A percentile compares a stretch with the other conserved stretches of the same genome.
These are phyloP conservation scores for Scaptomyza cyrtandrae DNA, from an alignment of 2,888 invertebrate species.

Conservation along the genomic window DNA sequence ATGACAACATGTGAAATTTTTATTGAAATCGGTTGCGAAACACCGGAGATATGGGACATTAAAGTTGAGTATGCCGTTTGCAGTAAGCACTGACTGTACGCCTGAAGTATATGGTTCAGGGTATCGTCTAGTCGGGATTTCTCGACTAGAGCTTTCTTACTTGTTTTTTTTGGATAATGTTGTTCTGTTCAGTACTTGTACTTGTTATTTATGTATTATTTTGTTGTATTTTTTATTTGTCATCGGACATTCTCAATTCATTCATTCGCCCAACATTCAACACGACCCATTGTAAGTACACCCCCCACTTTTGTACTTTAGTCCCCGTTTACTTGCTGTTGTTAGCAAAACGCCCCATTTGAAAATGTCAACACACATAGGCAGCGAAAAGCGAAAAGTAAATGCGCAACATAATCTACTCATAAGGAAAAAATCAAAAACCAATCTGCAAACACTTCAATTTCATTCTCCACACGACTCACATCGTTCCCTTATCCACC, in stretches of 20 bases:
- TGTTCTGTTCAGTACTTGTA: background rate
- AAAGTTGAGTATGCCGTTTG: too few relatives aligned
- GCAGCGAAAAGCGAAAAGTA: constrained; percentile 32
- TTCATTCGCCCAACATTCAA: constrained; percentile 10
- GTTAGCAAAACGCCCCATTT: constrained; percentile 26
- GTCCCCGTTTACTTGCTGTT: background rate
- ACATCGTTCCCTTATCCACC: constrained; percentile 1
- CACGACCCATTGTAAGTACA: background rate
- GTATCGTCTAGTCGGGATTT: too few relatives aligned
- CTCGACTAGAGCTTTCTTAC: too few relatives aligned
- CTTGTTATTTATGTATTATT: constrained; percentile 29
- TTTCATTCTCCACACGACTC: constrained; percentile 48
- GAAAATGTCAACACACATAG: constrained; percentile 50
- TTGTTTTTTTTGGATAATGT: background rate
- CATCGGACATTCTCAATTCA: constrained; percentile 27
- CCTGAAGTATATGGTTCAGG: too few relatives aligned
- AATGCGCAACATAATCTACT: constrained; percentile 74
- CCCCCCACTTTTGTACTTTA: too few relatives aligned
- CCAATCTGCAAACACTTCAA: constrained; percentile 74
- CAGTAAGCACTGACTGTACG: too few relatives aligned
- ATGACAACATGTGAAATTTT: too few relatives aligned
- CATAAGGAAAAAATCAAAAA: constrained; percentile 42
- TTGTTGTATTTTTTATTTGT: background rate
- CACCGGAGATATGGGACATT: too few relatives aligned
- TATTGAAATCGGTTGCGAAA: too few relatives aligned